A percentile compares a stretch with the other conserved stretches of the same genome.
phyloP scores from a whole-genome alignment of 2,113 vertebrate species.

The Egretta garzetta region DNA sequence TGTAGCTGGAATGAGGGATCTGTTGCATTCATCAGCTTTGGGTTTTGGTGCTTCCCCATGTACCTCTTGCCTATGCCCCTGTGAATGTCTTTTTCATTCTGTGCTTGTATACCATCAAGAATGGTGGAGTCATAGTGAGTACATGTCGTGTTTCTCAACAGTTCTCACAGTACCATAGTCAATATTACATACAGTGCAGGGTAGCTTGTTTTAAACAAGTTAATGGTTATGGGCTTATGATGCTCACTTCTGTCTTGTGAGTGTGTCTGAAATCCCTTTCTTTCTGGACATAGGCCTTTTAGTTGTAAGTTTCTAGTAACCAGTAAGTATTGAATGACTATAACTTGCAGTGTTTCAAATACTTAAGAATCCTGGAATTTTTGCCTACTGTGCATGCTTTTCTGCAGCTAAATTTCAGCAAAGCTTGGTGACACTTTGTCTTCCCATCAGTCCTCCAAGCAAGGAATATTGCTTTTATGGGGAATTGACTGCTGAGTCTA shows the following conservation, averaged over 20 bases:
- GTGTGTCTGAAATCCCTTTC: not conserved
- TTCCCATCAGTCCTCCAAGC: not conserved
- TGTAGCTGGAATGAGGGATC: not conserved
- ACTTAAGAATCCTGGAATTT: not conserved
- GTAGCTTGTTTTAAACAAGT: not conserved
- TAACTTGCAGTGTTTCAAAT: not conserved
- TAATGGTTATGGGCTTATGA: not conserved
- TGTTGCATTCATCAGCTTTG: not conserved
- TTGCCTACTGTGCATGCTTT: not conserved
- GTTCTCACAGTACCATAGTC: not conserved
- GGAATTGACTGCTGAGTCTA: not conserved
- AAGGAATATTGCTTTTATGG: not conserved
- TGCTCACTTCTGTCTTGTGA: not conserved
- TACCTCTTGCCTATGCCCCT: not conserved
- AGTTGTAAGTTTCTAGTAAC: not conserved
- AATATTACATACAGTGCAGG: accelerated
- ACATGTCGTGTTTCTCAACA: not conserved
- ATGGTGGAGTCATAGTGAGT: not conserved
- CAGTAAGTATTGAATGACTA: not conserved
- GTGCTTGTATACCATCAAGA: not conserved
- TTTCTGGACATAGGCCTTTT: not conserved
- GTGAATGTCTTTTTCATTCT: not conserved
- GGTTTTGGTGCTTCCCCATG: not conserved
- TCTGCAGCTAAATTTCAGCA: not conserved
- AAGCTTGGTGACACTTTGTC: not conserved